Evolutionary conservation across 2,797 vertebrate genomes (phyloP), one percentile per base, ranked within the genome.

Genomic region (Danio albolineatus): DNA sequence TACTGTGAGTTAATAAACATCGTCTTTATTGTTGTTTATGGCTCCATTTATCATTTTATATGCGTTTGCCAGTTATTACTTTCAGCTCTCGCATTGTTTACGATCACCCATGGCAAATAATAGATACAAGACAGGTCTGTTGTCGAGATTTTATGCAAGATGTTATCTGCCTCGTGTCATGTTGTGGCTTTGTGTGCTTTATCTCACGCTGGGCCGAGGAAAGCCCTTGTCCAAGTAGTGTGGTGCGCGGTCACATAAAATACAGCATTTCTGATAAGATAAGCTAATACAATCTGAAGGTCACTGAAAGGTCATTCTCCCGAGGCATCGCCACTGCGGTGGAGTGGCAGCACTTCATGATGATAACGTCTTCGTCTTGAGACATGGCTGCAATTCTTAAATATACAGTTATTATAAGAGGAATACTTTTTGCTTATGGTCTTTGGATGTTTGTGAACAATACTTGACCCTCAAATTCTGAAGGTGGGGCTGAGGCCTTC

Each of bases 261-360:
- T 17, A 67, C 43, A 74, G 56, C 19, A 12, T 66, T 64, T 61
- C 60, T 71, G 51, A 83, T 83, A 75, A 78, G 57, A 85, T 70
- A 39, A 70, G 76, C 66, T 83, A 85, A 82, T 62, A 9, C 81
- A 59, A 67, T 56, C 51, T 80, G 41, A 84, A 84, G 80, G 71
- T 85, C 82, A 82, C 56, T n/a, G 53, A 78, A 86, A 82, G 83
- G 77, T 80, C 82, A 78, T 19, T 46, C 10, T 72, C 53, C 60
- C 2, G 7, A 16, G 10, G 10, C 21, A 46, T 54, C 12, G 19
- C 28, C 19, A 4, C 59, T 53, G 62, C 78, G 44, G 49, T 38
- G 41, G 43, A 56, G 28, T 19, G 39, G 16, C 38, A 65, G 10
- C 62, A 13, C 16, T 46, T 73, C 78, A 74, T 39, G 53, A 36